Conservation (phyloP, 2,888 invertebrate genomes). For the Podabrus alpinus region DNA sequence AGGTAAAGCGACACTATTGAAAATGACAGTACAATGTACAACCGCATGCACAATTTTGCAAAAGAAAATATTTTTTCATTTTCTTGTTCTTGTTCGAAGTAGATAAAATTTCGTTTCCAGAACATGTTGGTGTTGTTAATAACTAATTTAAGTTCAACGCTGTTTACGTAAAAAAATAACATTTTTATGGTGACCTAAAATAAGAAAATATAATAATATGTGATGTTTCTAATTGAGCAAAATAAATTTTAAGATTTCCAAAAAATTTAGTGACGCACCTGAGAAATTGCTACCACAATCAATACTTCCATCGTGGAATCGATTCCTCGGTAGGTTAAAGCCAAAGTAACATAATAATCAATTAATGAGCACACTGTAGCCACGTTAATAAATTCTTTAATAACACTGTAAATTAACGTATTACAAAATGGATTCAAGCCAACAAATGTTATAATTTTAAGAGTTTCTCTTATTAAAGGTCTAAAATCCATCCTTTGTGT, state of each 20-base stretch:
- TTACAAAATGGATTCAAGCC: background rate
- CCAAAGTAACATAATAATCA: background rate
- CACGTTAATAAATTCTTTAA: too few species aligned
- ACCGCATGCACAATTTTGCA: background rate
- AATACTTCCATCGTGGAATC: background rate
- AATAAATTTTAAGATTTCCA: background rate
- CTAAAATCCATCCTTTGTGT: background rate
- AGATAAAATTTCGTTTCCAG: background rate
- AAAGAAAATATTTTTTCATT: background rate
- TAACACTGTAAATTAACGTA: background rate
- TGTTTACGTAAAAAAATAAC: background rate
- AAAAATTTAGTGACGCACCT: background rate
- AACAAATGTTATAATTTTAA: background rate
- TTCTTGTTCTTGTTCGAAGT: background rate
- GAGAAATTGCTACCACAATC: background rate
- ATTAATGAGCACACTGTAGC: rapidly evolving
- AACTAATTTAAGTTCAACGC: background rate
- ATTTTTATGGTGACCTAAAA: background rate
- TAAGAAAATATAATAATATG: background rate
- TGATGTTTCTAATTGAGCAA: too few species aligned
- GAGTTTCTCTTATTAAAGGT: background rate
- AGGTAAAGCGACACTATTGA: background rate
- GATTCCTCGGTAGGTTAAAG: background rate
- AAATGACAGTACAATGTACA: background rate
- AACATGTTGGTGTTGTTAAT: background rate